Base-by-base conservation (phyloP, 2,113 vertebrate genomes). In the Dipodomys stephensi region DNA sequence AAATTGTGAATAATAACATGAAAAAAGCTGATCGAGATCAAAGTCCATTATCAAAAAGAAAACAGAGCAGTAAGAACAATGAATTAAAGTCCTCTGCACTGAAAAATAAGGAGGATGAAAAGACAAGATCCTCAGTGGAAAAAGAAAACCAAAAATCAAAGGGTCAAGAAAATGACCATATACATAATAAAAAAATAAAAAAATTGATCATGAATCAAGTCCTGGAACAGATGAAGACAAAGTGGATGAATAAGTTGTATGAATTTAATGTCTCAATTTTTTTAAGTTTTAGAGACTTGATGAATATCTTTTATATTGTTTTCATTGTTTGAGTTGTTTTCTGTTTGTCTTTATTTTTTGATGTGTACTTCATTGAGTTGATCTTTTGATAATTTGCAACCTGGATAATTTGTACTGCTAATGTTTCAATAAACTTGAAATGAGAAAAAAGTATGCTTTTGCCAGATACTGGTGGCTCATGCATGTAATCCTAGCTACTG, bases 361-460 rank as follows among this genome's bases (percentile, higher is more conserved):
- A 98, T 95, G 98, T 97, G 98, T 96, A 98, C 98, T 98, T 98
- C 96, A 98, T 98, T 98, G 95, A 98, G 98, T 98, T 98, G 97
- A 98, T 98, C 97, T 98, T 98, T 98, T 98, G 98, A 98, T 98
- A 99, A 98, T 98, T 97, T 98, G 98, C 98, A 98, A 98, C 97
- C 97, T 98, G 98, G 98, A 98, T 98, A 98, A 98, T 99, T 99
- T 99, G 98, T 99, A 98, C 98, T 98, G 98, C 98, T 98, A 98
- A 98, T 98, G 98, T 99, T 99, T 99, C 98, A 99, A 98, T 99
- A 98, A 99, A 99, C 98, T 98, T 98, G 98, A 98, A 98, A 98
- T 98, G 98, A 98, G 98, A 98, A 98, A 97, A 39, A 39, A 39
- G 39, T 39, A 39, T 39, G 39, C 39, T 39, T 39, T 39, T 39